Percentiles rank a stretch among this genome's conserved stretches.
These are phyloP conservation scores for Cotesia chilonis DNA, from an alignment of 1,140 invertebrate genomes.

Conservation along the genomic window DNA sequence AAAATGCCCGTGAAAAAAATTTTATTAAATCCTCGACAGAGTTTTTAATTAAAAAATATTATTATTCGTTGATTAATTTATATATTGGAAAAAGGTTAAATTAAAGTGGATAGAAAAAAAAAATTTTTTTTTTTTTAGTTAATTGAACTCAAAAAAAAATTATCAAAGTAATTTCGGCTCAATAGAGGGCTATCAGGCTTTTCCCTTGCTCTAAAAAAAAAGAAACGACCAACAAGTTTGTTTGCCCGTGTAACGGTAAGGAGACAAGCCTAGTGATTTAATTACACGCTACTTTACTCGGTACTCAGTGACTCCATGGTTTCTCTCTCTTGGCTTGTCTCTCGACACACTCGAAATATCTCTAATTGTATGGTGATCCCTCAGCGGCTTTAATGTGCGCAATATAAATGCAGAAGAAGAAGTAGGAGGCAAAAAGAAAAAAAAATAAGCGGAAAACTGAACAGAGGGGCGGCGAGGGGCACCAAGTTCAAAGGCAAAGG, in stretches of 20 bases:
- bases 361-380: conserved; percentile 15
- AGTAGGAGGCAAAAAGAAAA: not conserved
- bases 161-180: too few species aligned
- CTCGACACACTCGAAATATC: conserved; percentile 25
- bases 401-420: conserved; percentile 3
- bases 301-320: conserved; percentile 13
- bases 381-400: not conserved
- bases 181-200: too few species aligned
- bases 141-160: too few species aligned
- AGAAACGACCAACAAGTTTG: not conserved
- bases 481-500: not conserved
- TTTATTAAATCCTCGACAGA: too few species aligned
- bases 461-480: not conserved
- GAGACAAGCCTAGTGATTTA: conserved; percentile 36
- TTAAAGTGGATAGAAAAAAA: too few species aligned
- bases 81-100: too few species aligned
- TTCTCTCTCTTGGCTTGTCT: conserved; percentile 1
- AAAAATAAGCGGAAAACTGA: not conserved
- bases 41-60: too few species aligned
- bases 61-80: too few species aligned
- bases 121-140: too few species aligned
- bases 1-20: too few species aligned
- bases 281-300: conserved; percentile 34
- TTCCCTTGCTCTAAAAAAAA: not conserved
- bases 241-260: conserved; percentile 31